Base-by-base conservation (phyloP, 2,888 invertebrate species). In the Heliconius hortense region DNA sequence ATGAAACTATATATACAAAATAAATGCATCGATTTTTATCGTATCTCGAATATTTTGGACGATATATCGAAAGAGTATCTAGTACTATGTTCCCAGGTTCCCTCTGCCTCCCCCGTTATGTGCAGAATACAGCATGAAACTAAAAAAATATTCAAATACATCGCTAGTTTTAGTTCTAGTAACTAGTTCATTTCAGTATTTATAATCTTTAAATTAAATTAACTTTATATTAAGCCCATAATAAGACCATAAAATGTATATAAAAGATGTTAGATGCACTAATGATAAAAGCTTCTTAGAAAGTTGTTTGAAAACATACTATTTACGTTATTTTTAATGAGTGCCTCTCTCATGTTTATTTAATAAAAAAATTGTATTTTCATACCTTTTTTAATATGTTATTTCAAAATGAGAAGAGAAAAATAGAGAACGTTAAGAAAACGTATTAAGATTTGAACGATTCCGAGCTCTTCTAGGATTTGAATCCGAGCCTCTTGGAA, bases 271-370 rank as follows among this genome's bases (percentile, higher is more conserved):
- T 24, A 39, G 39, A 66, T 66, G 66, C 66, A 43, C 39, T 66
- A 39, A 66, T 66, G 39, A 66, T 66, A 66, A 66, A 66, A 66
- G 66, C 66, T 43, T 66, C 66, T 39, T 43, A 66, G 66, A 66
- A 66, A 66, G 35, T 39, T 26, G 39, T n/a, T 69, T 31, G 10
- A 53, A 53, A 28, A 28, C 15, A n/a, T 35, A 43, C 3, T 66
- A 39, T 43, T 66, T 39, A n/a, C 15, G 13, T 43, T 66, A 15
- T 66, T 24, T 64, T 21, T 56, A 28, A 31, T 53, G 48, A 48
- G 67, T 48, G 7, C 26, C 15, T 67, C 56, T 24, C 48, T 26
- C 43, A 67, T 26, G 24, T 67, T 48, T 43, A 13, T 11, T 15
- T 43, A 15, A 15, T 24, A 39, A 67, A 24, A 43, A 56, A 56